Base-by-base conservation (phyloP, 2,797 vertebrate genomes). In the Hozukius guyotensis region DNA sequence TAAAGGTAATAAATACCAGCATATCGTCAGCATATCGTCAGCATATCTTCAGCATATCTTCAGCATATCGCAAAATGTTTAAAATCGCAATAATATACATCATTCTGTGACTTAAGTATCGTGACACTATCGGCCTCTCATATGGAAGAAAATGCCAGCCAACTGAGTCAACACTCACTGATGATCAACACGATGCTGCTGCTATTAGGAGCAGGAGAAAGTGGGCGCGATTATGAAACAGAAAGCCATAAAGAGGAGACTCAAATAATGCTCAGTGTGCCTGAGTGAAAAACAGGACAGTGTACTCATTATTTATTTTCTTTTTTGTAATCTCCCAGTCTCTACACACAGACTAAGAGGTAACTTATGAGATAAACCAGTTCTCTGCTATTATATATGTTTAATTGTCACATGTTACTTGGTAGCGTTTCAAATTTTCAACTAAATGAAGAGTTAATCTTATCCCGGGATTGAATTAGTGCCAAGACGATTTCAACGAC, bases 381-480 rank as follows among this genome's bases (percentile, higher is more conserved):
- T 79, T 86, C 78, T 83, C 75, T 82, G 68, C 72, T 81, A 85
- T 89, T 90, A 90, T 90, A 83, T 87, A 86, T 86, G 72, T 94
- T 93, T 84, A 93, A 91, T 84, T 93, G 89, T 94, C 90, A 89
- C 70, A 81, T 88, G 83, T 81, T 77, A 80, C 75, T 82, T 78
- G 52, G 88, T 61, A 78, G 82, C 63, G 85, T 88, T 89, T 91
- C 86, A 87, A 90, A 88, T 87, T 92, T 89, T 74, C 79, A 78
- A 82, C 89, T 90, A 88, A 93, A 91, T 93, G 88, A 72, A 75
- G 83, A 82, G 83, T 93, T 92, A 94, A 96, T 96, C 95, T 91
- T 77, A 90, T 93, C 84, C 87, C 75, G 65, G 89, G 87, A 93
- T 88, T 90, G 92, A 95, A 94, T 94, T 93, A 94, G 88, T 91